Base-by-base conservation (phyloP, 2,797 vertebrate genomes). In the Poeciliopsis presidionis region DNA sequence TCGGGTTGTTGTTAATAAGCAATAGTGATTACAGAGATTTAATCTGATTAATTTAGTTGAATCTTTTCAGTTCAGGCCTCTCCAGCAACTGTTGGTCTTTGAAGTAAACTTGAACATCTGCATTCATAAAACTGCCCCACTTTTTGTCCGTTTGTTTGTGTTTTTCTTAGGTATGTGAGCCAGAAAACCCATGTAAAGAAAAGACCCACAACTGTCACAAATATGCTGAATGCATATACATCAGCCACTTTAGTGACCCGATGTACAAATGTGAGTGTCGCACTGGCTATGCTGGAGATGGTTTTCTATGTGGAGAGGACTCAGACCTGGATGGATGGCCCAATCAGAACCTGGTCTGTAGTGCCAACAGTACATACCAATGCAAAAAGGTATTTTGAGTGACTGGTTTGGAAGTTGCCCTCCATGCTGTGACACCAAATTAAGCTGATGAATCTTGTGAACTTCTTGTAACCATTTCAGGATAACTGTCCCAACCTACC, bases 301-400 rank as follows among this genome's bases (percentile, higher is more conserved):
- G 98, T 63, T 96, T 94, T 87, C 95, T 99, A 88, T 99, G 98
- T 16, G 98, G 98, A 5, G 98, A 99, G 87, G 98, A 99, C 92
- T 98, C 98, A 0, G 98, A 99, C 91, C 94, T 99, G 93, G 98
- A 99, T 39, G 98, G 98, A n/a, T 99, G 98, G 98, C 98, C 98
- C 81, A 99, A 99, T 93, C 96, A 96, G 67, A 98, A 97, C 89
- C 95, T 99, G 67, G 96, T 97, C 86, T 99, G 98, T 76, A 96
- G 95, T 61, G 96, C 97, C 88, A 99, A 99, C 2, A 96, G 97
- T 78, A 98, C 97, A 1, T 97, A 97, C 81, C 98, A 99, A 85
- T 99, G 98, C 85, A 92, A 96, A 81, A 97, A 97, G 97, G 98
- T 99, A 95, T 84, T 89, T 49, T 2, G 74, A 6, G 8, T 65